A percentile compares a stretch with the other conserved stretches of the same genome.
Conservation (phyloP, 1,140 invertebrate species). For the Cyclargus thomasi region DNA sequence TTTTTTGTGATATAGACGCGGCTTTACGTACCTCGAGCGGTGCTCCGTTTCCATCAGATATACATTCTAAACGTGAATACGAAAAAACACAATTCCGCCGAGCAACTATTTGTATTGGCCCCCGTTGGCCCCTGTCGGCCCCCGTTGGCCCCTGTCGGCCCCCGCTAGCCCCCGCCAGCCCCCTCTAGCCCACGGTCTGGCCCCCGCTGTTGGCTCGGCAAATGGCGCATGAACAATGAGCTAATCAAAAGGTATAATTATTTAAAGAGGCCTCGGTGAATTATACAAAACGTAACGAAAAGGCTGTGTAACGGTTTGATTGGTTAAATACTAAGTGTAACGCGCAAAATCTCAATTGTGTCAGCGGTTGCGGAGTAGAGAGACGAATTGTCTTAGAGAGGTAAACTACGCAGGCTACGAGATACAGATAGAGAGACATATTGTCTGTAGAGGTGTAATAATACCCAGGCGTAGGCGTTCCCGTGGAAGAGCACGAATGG, state of each 20-base stretch:
- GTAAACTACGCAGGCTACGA: too few species aligned
- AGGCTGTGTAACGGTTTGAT: not conserved
- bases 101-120: conserved; percentile 4
- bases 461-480: too few species aligned
- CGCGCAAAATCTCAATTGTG: too few species aligned
- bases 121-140: not conserved
- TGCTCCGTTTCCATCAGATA: conserved; percentile 12
- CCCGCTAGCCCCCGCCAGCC: not conserved
- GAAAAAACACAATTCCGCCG: conserved; percentile 10
- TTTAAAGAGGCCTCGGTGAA: not conserved
- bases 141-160: not conserved
- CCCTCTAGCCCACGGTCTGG: not conserved
- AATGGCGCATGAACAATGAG: not conserved
- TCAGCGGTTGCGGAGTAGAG: too few species aligned
- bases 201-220: not conserved
- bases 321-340: not conserved
- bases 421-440: too few species aligned
- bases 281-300: not conserved
- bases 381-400: too few species aligned
- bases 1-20: not conserved
- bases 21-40: not conserved
- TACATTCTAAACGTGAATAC: conserved; percentile 6
- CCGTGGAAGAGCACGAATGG: too few species aligned
- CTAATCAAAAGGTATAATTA: not conserved
- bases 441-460: too few species aligned